Percentiles rank a stretch among this genome's conserved stretches.
These are phyloP conservation scores for Pheosia tremula DNA, from an alignment of 2,888 invertebrate species.

Conservation along the genomic window DNA sequence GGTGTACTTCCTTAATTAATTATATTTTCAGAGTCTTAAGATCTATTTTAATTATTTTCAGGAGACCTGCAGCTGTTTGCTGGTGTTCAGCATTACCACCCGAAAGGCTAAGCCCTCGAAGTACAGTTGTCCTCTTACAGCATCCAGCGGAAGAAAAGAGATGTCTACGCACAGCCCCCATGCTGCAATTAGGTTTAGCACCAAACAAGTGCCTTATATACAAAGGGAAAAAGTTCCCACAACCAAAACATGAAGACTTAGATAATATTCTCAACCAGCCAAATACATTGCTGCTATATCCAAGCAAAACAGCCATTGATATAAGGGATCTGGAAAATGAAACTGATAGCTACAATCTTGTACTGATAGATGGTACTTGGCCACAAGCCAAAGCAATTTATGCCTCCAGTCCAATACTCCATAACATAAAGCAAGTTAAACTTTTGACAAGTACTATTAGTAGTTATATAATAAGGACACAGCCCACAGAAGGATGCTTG, in stretches of 20 bases:
- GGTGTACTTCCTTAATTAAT: no score
- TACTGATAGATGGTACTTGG: conserved; percentile 97
- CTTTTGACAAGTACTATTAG: conserved; percentile 89
- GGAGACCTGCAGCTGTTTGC: conserved; percentile 94
- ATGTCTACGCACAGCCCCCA: conserved; percentile 94
- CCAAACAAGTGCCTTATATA: conserved; percentile 90
- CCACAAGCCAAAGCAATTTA: conserved; percentile 97
- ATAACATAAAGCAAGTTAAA: conserved; percentile 91
- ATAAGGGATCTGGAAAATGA: conserved; percentile 81
- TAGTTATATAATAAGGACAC: conserved; percentile 96
- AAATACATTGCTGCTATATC: conserved; percentile 92
- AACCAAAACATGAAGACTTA: conserved; percentile 86
- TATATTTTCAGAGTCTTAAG: no score
- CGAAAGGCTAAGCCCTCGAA: conserved; percentile 87
- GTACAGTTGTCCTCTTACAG: conserved; percentile 92
- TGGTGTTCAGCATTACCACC: conserved; percentile 94
- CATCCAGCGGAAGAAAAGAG: conserved; percentile 97
- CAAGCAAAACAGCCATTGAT: conserved; percentile 89
- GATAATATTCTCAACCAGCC: conserved; percentile 86
- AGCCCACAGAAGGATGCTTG: conserved; percentile 95
- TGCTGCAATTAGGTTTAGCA: conserved; percentile 91
- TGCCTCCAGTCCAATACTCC: conserved; percentile 90
- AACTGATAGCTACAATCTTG: conserved; percentile 87
- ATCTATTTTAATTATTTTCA: conserved; percentile 60
- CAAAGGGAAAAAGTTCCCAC: conserved; percentile 94